Evolutionary conservation across 1,140 invertebrate species (phyloP), one percentile per base, ranked within the genome.

Genomic region (Subanguina moxae): DNA sequence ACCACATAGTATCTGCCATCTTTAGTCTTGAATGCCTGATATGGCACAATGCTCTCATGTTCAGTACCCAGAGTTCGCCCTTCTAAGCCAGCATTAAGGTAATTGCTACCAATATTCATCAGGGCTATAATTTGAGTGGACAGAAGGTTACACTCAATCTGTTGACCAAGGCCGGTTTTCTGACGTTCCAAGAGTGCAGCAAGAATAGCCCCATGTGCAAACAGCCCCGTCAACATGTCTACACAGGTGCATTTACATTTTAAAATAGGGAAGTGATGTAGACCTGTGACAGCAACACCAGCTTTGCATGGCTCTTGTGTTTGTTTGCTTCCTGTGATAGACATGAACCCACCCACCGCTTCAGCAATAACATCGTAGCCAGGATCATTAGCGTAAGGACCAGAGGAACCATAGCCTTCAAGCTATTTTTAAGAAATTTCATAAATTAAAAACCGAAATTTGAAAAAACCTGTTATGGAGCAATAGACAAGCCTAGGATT

Each of bases 331-430:
- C 94, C 94, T 0, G 94, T 97, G 21, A 93, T 90, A 78, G 92
- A 87, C 52, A 97, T 76, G 0, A 97, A 84, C 1, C 94, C 94
- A 15, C 92, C 93, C 64, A 93, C 86, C 0, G 92, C 94, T 9
- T 92, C 89, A 15, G 92, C 92, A 72, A 97, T 93, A 0, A 95
- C 90, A 86, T 97, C 94, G 85, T 95, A 97, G 63, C 94, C 94
- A 23, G 92, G 90, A 77, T 89, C 88, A 58, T 88, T 86, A 1
- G 85, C 84, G 85, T 95, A 96, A 0, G 92, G 92, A 0, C 94
- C 94, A 57, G 86, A 85, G 0, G 88, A 86, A 0, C 94, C 94
- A 84, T 90, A 97, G 0, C 93, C 85, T 86, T 45, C 13, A 72
- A 61, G 66, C n/a, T 63, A 67, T 38, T 27, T 45, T 32, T 19